These are phyloP conservation scores for Danio tinwini DNA, from an alignment of 2,797 vertebrate genomes.

Conservation along the genomic window DNA sequence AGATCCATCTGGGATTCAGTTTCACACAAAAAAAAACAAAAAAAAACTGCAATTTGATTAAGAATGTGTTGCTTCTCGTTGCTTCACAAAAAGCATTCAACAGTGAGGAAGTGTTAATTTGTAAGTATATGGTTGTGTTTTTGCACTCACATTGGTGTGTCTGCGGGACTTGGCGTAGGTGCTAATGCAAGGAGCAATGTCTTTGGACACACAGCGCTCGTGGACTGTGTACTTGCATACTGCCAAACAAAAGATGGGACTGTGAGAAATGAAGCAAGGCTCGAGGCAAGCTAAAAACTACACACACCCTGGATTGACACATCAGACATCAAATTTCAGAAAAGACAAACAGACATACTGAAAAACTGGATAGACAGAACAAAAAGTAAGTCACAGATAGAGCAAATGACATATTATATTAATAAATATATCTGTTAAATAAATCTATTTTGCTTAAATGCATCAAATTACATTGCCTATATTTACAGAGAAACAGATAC, in stretches of 20 bases:
- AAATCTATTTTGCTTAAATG: too few species aligned
- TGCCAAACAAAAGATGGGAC: constrained; percentile 62
- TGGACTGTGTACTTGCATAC: constrained; percentile 98
- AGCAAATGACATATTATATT: too few species aligned
- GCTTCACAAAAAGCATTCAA: background rate
- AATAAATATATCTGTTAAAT: too few species aligned
- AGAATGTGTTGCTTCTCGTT: background rate
- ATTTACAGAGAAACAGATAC: too few species aligned
- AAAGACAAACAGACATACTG: too few species aligned
- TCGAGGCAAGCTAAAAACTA: background rate
- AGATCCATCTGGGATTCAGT: background rate
- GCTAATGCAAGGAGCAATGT: constrained; percentile 91
- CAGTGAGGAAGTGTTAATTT: background rate
- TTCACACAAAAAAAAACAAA: background rate
- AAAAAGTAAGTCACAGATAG: too few species aligned
- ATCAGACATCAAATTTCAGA: background rate
- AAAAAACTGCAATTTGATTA: background rate
- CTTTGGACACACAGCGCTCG: constrained; percentile 92
- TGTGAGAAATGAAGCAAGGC: background rate
- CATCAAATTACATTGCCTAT: too few species aligned
- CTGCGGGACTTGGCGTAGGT: constrained; percentile 90
- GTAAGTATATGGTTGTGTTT: background rate
- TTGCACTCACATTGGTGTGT: constrained; percentile 85
- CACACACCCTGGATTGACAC: background rate
- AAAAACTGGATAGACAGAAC: too few species aligned